Percentiles rank a stretch among this genome's conserved stretches.
phyloP scores from a whole-genome alignment of 1,140 invertebrate genomes.

The Hycleus cichorii region DNA sequence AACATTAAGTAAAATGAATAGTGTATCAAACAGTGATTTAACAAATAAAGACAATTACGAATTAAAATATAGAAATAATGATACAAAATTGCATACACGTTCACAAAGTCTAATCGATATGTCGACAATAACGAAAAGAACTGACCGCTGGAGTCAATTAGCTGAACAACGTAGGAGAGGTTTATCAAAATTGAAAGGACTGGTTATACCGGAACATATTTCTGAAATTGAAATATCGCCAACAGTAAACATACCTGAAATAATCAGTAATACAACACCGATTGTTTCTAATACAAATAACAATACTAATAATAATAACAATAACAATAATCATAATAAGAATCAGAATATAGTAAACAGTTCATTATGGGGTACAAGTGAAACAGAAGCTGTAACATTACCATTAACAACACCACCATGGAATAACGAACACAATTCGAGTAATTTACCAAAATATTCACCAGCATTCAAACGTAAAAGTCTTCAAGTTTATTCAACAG shows the following conservation, averaged over 20 bases:
- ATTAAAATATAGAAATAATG: neutral
- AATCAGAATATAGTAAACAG: neutral
- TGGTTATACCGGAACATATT: constrained; percentile 75
- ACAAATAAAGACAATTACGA: neutral
- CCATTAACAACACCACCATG: constrained; percentile 40
- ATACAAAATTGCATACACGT: constrained; percentile 33
- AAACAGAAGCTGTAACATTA: constrained; percentile 5
- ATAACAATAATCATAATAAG: neutral
- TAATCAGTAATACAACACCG: constrained; percentile 54
- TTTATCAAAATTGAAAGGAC: constrained; percentile 72
- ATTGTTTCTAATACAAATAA: constrained; percentile 5
- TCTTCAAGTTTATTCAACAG: constrained; percentile 55
- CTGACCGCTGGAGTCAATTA: constrained; percentile 51
- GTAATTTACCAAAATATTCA: constrained; percentile 67
- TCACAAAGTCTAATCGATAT: constrained; percentile 46
- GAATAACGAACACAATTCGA: constrained; percentile 41
- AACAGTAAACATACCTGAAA: constrained; percentile 68
- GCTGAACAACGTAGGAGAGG: constrained; percentile 73
- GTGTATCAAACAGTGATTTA: constrained; percentile 29
- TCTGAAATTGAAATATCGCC: constrained; percentile 39
- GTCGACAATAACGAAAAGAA: constrained; percentile 40
- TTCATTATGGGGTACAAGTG: neutral
- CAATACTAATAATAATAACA: constrained; percentile 15
- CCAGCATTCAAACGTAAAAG: constrained; percentile 74
- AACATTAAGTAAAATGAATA: constrained; percentile 12